phyloP scores from a whole-genome alignment of 2,113 vertebrate genomes.

The Anoura caudifer region DNA sequence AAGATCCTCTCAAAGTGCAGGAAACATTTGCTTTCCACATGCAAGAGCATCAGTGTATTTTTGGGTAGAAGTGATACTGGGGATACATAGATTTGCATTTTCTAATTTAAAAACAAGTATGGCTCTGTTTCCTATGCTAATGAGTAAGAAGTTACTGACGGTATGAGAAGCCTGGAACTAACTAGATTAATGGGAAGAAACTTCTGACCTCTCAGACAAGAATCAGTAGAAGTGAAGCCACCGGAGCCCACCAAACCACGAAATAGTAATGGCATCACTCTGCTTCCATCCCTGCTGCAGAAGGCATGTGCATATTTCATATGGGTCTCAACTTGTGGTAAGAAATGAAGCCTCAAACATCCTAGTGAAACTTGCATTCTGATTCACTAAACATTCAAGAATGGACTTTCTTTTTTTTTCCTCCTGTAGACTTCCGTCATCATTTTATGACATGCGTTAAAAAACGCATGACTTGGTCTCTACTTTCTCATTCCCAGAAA shows the following conservation, averaged over 20 bases:
- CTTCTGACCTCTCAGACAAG: conserved; percentile 72
- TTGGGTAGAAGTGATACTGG: neutral
- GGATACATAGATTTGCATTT: neutral
- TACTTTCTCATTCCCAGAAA: neutral
- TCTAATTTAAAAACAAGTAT: neutral
- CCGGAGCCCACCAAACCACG: conserved; percentile 71
- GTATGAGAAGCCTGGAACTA: conserved; percentile 61
- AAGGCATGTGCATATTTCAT: conserved; percentile 54
- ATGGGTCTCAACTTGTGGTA: conserved; percentile 19
- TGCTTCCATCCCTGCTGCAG: conserved; percentile 17
- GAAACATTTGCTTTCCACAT: neutral
- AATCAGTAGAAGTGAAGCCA: conserved; percentile 70
- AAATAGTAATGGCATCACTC: conserved; percentile 25
- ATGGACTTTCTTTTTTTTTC: conserved; percentile 10
- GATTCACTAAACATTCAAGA: conserved; percentile 12
- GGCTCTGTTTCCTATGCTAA: conserved; percentile 59
- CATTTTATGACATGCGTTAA: conserved; percentile 5
- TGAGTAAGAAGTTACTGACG: conserved; percentile 60
- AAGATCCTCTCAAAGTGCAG: neutral
- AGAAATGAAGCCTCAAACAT: conserved; percentile 45
- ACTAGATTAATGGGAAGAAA: conserved; percentile 64
- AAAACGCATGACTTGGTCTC: neutral
- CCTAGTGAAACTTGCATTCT: neutral
- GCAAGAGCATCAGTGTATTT: neutral
- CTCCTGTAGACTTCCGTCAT: neutral